Conservation (phyloP, 2,888 invertebrate species). For the Dorcus hopei region DNA sequence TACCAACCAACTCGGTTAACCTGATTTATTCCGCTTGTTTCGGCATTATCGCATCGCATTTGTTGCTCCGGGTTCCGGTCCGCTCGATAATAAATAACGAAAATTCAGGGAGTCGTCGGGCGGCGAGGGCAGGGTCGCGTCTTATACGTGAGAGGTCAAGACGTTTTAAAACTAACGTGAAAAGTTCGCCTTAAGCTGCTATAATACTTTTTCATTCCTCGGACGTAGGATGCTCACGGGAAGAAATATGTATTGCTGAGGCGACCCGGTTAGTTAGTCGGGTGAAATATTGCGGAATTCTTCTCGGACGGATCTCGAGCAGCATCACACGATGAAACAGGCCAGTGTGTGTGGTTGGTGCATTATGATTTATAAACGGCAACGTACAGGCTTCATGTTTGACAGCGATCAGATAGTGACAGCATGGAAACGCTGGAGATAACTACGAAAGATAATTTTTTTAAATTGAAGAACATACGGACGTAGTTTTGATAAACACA, state of each 20-base stretch:
- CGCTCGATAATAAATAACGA: no score
- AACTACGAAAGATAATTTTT: no score
- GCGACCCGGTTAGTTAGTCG: not conserved
- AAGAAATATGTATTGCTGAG: not conserved
- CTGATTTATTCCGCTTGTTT: not conserved
- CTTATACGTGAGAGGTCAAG: not conserved
- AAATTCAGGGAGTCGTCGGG: no score
- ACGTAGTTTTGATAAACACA: no score
- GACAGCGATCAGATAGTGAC: no score
- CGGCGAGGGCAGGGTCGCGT: not conserved
- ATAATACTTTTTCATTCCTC: not conserved
- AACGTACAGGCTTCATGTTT: no score
- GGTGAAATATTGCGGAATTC: not conserved
- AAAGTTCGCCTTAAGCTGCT: not conserved
- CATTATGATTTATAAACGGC: no score
- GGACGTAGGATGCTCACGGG: not conserved
- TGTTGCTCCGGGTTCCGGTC: not conserved
- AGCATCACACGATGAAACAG: no score
- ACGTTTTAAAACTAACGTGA: not conserved
- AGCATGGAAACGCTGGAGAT: no score
- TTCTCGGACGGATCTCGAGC: no score
- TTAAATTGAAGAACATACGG: no score
- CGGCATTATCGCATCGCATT: not conserved
- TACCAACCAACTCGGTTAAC: not conserved
- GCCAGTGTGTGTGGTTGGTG: no score